Conservation (phyloP, 2,113 vertebrate species). For the Rhineura floridana region DNA sequence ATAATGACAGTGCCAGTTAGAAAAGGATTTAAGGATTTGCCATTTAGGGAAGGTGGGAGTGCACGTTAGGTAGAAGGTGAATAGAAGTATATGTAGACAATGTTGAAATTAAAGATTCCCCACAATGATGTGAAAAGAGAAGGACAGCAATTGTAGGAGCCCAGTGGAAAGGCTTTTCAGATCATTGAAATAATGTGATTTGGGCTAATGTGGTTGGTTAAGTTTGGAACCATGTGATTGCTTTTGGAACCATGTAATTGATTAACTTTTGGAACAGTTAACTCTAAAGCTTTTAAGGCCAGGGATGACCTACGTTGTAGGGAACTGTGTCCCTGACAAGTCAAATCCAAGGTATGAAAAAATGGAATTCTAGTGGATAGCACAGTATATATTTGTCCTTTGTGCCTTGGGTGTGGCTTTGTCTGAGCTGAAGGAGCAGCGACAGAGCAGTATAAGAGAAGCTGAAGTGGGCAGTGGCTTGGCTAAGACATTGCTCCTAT, state of each 20-base stretch:
- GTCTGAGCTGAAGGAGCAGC: neutral
- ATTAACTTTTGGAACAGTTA: neutral
- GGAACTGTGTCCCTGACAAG: neutral
- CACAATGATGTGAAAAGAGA: neutral
- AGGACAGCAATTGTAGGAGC: neutral
- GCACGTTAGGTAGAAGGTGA: neutral
- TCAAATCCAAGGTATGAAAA: neutral
- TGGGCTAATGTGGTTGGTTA: no score
- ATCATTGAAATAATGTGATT: neutral
- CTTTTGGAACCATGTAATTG: no score
- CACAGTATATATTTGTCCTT: neutral
- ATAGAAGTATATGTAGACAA: neutral
- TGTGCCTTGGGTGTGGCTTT: no score
- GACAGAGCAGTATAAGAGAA: neutral
- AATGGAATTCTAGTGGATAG: neutral
- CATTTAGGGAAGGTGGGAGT: neutral
- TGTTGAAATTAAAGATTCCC: neutral
- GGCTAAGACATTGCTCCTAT: neutral
- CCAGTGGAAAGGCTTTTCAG: neutral
- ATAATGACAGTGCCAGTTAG: neutral
- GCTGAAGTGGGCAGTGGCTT: neutral
- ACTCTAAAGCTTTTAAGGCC: neutral
- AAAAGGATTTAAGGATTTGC: neutral
- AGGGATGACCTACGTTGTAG: neutral
- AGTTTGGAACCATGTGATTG: no score